Percentiles rank a stretch among this genome's conserved stretches.
phyloP scores from a whole-genome alignment of 2,797 vertebrate species.

The Sebastiscus albofasciatus region DNA sequence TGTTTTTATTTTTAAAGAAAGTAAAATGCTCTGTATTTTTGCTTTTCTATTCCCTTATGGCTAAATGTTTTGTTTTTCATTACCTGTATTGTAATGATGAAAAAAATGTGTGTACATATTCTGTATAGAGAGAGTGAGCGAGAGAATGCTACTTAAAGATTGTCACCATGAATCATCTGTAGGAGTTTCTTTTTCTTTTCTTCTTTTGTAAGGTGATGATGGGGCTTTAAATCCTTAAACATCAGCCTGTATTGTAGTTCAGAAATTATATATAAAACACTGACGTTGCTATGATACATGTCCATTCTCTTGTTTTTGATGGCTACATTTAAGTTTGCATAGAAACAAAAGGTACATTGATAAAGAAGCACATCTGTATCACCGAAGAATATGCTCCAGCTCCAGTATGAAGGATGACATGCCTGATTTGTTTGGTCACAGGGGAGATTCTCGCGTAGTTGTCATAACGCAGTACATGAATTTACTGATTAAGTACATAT shows the following conservation, averaged over 20 bases:
- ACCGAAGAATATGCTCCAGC: constrained; percentile 25
- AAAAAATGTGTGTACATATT: constrained; percentile 69
- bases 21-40: constrained; percentile 58
- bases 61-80: constrained; percentile 63
- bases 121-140: constrained; percentile 66
- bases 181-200: constrained; percentile 33
- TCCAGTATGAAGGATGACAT: constrained; percentile 23
- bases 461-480: constrained; percentile 11
- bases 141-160: constrained; percentile 66
- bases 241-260: constrained; percentile 70
- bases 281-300: constrained; percentile 55
- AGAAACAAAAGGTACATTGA: constrained; percentile 28
- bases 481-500: constrained; percentile 34
- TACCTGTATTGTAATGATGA: constrained; percentile 63
- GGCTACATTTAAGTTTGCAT: constrained; percentile 49
- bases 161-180: constrained; percentile 59
- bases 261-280: constrained; percentile 69
- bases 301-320: constrained; percentile 57
- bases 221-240: constrained; percentile 56
- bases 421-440: constrained; percentile 11
- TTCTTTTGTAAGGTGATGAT: constrained; percentile 43
- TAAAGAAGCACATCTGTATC: constrained; percentile 49
- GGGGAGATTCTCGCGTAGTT: constrained; percentile 16
- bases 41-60: constrained; percentile 67
- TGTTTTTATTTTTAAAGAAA: constrained; percentile 62